Evolutionary conservation across 1,140 invertebrate genomes (phyloP), one percentile per base, ranked within the genome.

Genomic region (Heliconius congener): DNA sequence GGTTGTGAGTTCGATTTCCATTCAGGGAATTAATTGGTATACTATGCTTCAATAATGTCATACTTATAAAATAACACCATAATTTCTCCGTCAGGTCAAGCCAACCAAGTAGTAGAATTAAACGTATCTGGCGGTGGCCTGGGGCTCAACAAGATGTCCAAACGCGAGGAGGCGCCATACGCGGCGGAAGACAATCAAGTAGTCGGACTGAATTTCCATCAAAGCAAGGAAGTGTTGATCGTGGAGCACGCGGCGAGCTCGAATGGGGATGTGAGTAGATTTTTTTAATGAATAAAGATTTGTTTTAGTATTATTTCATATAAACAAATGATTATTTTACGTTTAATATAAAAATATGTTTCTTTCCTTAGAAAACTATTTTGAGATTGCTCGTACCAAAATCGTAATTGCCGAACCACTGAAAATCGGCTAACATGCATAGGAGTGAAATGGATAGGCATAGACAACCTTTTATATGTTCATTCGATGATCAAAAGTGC

Each of bases 221-320:
- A 98, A 93, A 98, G 97, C 91, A 98, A 98, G 96, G 97, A 98
- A 94, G 96, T 97, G 85, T 95, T 98, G 19, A 97, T 98, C 74
- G 96, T 97, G 73, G 97, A 98, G 82, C 87, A 91, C 39, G 88
- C 84, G 8, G 86, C 87, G 8, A 96, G 95, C 42, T 95, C 95
- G 34, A 98, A 98, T 88, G 97, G 97, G 8, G 92, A 92, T 78
- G 93, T 93, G 55, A 92, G 90, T 89, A 46, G 5, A 60, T 8
- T 6, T 46, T 19, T 23, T 71, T 42, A 50, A 19, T 74, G 18
- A 16, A 46, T 18, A 52, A 52, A 19, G 4, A 52, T 18, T 52
- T 6, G 19, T 52, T 34, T 4, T 34, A 34, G 4, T 34, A 34
- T 34, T 34, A 8, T 34, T 34, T 34, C 34, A 34, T 4, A 34